These are phyloP conservation scores for Gymnosoma rotundatum DNA, from an alignment of 2,888 invertebrate genomes.

Conservation along the genomic window DNA sequence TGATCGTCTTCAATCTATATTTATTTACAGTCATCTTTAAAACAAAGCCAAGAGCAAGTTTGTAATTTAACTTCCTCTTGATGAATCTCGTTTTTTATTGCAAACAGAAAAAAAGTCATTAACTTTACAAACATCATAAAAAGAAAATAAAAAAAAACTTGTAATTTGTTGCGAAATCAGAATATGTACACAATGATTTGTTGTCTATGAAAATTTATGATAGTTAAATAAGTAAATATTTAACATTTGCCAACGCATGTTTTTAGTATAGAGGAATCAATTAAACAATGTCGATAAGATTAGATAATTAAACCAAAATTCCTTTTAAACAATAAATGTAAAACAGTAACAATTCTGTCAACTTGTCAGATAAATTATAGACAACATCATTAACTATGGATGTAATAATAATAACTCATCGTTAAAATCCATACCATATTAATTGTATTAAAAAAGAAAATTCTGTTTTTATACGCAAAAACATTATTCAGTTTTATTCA, in stretches of 20 bases:
- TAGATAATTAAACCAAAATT: constrained; percentile 35
- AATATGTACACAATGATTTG: neutral
- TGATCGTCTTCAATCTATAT: constrained; percentile 26
- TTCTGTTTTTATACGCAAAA: too few species aligned
- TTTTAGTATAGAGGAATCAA: neutral
- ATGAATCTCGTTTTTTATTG: constrained; percentile 34
- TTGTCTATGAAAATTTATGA: neutral
- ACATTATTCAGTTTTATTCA: too few species aligned
- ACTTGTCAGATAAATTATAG: too few species aligned
- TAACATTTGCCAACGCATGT: neutral
- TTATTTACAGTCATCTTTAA: constrained; percentile 50
- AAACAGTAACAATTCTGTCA: neutral
- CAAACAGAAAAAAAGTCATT: neutral
- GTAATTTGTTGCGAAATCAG: constrained; percentile 23
- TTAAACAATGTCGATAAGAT: constrained; percentile 3
- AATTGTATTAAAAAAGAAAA: too few species aligned
- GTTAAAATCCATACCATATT: too few species aligned
- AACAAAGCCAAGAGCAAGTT: constrained; percentile 54
- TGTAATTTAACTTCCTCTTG: constrained; percentile 55
- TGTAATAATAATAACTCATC: too few species aligned
- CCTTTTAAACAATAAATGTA: neutral
- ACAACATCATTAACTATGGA: too few species aligned
- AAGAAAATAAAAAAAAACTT: neutral
- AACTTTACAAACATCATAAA: neutral
- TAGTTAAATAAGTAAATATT: neutral